Evolutionary conservation across 2,888 invertebrate genomes (phyloP), one percentile per base, ranked within the genome.

Genomic region (Crepidodera aurea): DNA sequence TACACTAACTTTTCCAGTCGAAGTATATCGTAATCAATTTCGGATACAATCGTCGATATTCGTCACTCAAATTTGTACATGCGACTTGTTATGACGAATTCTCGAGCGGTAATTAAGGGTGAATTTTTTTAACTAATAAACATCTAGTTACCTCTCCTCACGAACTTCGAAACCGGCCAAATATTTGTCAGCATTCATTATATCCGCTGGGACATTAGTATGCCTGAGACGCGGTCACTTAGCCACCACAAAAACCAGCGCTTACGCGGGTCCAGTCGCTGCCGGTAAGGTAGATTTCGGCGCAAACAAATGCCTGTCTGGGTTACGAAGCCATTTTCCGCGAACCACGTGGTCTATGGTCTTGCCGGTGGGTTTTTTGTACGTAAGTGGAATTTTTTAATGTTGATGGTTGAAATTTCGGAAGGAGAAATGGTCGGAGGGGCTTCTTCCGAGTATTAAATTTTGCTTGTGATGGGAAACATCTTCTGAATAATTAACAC

Each of bases 331-430:
- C 64, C 69, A 67, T 69, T 73, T 73, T 71, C 73, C 72, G 68
- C 72, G 71, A 71, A 72, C 70, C 73, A 73, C 73, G 74, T 75
- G 73, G 73, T 70, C 70, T 73, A 73, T 73, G 75, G 73, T 68
- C 68, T 66, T 65, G 68, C 62, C 66, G 67, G 29, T 57, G 15
- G 54, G 63, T 71, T 70, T 70, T 72, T 69, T 60, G 37, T 44
- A 34, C 18, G 50, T 44, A 39, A 57, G 39, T 40, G 68, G 70
- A 71, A 72, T 72, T 70, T 70, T 72, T 70, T 69, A 69, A 54
- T 54, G 54, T 25, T 13, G 32, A 44, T 44, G 44, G 40, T 12
- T 16, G 40, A 46, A 56, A 56, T 56, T 56, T 46, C 37, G 37
- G 37, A 4, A 12, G 4, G 13, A 37, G 13, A 10, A 3, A 29